Conservation (phyloP, 2,888 invertebrate species). For the Agrilus biguttatus region DNA sequence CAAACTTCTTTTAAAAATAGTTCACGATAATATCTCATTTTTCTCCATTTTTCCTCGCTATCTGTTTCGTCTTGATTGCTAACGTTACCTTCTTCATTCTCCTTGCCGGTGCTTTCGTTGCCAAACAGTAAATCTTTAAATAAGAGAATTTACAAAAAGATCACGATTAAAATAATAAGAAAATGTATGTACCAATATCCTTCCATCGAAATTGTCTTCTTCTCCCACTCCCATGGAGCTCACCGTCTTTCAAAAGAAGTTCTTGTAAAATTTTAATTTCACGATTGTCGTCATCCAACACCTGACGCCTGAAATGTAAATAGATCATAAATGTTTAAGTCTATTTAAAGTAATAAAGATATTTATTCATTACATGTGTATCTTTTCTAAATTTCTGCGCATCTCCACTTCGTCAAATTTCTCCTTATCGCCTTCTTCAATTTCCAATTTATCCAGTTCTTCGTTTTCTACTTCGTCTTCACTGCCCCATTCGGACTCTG, state of each 20-base stretch:
- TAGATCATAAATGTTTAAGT: neutral
- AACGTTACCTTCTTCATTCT: conserved; percentile 25
- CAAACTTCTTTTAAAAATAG: conserved; percentile 54
- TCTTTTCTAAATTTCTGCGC: conserved; percentile 63
- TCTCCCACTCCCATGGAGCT: conserved; percentile 59
- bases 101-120: conserved; percentile 12
- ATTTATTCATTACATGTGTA: conserved; percentile 55
- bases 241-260: conserved; percentile 77
- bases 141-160: neutral
- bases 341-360: neutral
- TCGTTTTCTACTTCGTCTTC: conserved; percentile 72
- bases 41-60: conserved; percentile 64
- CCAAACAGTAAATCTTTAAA: conserved; percentile 4
- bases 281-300: conserved; percentile 77
- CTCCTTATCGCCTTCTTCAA: conserved; percentile 75
- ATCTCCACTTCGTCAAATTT: conserved; percentile 67
- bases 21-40: conserved; percentile 65
- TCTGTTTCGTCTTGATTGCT: conserved; percentile 47
- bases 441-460: conserved; percentile 63
- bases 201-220: conserved; percentile 79
- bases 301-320: conserved; percentile 44
- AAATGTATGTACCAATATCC: conserved; percentile 43
- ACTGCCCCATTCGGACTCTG: conserved; percentile 81
- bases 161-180: neutral
- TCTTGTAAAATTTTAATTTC: conserved; percentile 76